phyloP scores from a whole-genome alignment of 2,888 invertebrate species.

The Deilephila porcellus region DNA sequence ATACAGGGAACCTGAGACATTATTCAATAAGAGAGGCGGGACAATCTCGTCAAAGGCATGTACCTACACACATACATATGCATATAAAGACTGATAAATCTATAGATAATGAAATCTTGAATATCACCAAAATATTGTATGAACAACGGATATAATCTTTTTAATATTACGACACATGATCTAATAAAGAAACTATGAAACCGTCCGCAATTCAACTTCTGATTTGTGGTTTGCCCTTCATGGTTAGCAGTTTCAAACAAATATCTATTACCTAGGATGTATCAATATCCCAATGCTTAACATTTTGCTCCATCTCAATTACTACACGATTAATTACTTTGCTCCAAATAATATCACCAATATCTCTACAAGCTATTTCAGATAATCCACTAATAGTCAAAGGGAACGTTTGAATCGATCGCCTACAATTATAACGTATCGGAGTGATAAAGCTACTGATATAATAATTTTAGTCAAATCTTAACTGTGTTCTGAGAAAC shows the following conservation, averaged over 20 bases:
- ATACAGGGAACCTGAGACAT: too few relatives aligned
- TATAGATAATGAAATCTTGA: too few relatives aligned
- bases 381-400: too few relatives aligned
- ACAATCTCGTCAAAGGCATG: too few relatives aligned
- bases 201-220: neutral
- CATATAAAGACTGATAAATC: too few relatives aligned
- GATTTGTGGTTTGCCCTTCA: constrained; percentile 6
- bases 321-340: neutral
- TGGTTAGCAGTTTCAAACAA: constrained; percentile 3
- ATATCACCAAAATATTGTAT: neutral
- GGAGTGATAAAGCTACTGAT: neutral
- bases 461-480: neutral
- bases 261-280: neutral
- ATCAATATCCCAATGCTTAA: constrained; percentile 3
- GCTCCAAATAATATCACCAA: neutral
- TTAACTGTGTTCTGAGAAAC: neutral
- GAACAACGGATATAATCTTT: neutral
- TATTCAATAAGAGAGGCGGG: too few relatives aligned
- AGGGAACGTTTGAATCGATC: neutral
- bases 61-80: too few relatives aligned
- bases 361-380: too few relatives aligned
- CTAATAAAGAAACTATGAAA: constrained; percentile 6
- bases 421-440: neutral
- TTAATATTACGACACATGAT: neutral
- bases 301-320: neutral